Evolutionary conservation across 2,113 vertebrate species (phyloP), one percentile per base, ranked within the genome.

Genomic region (Acanthochromis polyacanthus): DNA sequence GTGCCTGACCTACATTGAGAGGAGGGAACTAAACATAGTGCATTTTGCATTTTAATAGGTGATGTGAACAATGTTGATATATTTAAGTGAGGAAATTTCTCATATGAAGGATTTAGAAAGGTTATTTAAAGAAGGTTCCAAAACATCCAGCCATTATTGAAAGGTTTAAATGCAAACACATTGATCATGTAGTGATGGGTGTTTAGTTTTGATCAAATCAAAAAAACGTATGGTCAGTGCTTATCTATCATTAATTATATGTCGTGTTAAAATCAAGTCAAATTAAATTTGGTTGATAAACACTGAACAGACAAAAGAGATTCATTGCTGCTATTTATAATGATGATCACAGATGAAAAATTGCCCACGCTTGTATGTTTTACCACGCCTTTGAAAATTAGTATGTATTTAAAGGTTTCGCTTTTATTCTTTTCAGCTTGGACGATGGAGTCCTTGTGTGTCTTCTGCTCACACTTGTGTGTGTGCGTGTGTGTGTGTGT

Each of bases 381-480:
- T 17, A 32, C 53, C 56, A n/a, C 0, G n/a, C 46, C 52, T 83
- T 71, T 80, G 36, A 43, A 61, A 61, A 53, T 57, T 9, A 10
- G 2, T 65, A 22, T 23, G 10, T 65, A 52, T 75, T 52, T 66
- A 60, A 71, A 38, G 55, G 16, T 58, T 46, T 63, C 0, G 10
- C 64, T 79, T 80, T 68, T 60, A 65, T 84, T 77, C 70, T 64
- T 46, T 46, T 63, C 50, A 46, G 10, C 10, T 48, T 46, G 9
- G 45, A 65, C 43, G 66, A 70, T 73, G 65, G 71, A 86, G 61
- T 71, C 75, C 10, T 43, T 68, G 60, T 67, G 66, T 71, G 43
- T 61, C 52, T 23, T 58, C 46, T 43, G 40, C 50, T n/a, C n/a
- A n/a, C n/a, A n/a, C n/a, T 64, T 62, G 32, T 59, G 64, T 78